Percentiles rank a stretch among this genome's conserved stretches.
Evolutionary conservation across 1,140 invertebrate genomes (phyloP).

Genomic region (Procambarus clarkii): DNA sequence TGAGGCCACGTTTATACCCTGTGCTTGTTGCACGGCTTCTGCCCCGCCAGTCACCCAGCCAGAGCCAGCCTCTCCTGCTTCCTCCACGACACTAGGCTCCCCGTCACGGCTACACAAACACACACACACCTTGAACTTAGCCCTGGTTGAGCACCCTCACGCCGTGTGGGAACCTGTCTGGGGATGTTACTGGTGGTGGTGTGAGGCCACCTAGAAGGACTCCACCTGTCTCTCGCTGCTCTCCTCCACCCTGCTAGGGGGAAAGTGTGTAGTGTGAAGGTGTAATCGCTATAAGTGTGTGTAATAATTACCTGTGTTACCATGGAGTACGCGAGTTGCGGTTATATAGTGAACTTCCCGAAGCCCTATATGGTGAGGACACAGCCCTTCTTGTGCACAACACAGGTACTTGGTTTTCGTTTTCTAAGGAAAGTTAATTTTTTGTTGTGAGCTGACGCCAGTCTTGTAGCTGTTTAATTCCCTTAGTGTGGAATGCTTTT

Average conservation of each 20-base stretch:
- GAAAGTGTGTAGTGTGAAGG: too few species aligned
- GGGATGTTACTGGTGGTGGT: background rate
- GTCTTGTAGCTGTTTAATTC: too few species aligned
- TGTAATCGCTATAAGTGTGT: background rate
- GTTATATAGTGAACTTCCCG: too few species aligned
- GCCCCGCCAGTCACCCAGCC: background rate
- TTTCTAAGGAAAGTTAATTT: too few species aligned
- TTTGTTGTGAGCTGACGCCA: too few species aligned
- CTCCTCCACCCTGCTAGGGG: too few species aligned
- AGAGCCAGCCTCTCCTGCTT: background rate
- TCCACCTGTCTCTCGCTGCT: too few species aligned
- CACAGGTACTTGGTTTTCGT: too few species aligned
- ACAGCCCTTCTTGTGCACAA: too few species aligned
- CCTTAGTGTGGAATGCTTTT: too few species aligned
- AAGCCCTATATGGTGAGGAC: too few species aligned
- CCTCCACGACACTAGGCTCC: background rate
- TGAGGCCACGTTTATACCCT: background rate
- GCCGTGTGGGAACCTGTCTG: background rate
- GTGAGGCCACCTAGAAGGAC: background rate
- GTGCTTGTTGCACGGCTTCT: constrained; percentile 12
- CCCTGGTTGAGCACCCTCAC: background rate
- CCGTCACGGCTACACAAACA: background rate
- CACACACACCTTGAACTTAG: constrained; percentile 1
- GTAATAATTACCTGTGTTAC: background rate
- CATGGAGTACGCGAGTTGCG: background rate